Conservation (phyloP, 2,113 vertebrate genomes). For the Caracal caracal region DNA sequence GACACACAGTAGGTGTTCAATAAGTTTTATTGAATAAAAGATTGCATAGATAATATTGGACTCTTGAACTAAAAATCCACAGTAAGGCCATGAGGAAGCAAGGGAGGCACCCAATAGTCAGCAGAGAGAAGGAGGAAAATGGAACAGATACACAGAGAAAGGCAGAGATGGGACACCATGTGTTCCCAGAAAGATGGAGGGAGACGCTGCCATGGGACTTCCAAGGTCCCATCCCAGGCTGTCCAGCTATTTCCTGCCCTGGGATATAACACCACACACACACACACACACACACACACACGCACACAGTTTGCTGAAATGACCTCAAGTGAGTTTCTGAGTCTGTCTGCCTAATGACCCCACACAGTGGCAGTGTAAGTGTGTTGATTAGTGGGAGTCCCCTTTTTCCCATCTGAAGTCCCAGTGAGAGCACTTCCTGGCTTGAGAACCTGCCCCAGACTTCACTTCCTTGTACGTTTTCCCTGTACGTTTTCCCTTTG, state of each 20-base stretch:
- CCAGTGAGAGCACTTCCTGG: not conserved
- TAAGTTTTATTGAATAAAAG: not conserved
- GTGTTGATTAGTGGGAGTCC: rapidly evolving
- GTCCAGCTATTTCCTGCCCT: not conserved
- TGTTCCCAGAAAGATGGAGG: not conserved
- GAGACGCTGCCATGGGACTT: not conserved
- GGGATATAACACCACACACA: too few species aligned
- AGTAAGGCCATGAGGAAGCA: not conserved
- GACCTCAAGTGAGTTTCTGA: not conserved
- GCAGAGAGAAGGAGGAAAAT: not conserved
- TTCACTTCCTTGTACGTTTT: too few species aligned
- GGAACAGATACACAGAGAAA: too few species aligned
- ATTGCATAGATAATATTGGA: not conserved
- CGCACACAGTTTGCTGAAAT: not conserved
- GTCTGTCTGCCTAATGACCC: not conserved
- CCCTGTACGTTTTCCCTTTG: not conserved
- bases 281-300: not conserved
- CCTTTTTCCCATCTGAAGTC: not conserved
- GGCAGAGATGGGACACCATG: not conserved
- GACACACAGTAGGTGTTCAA: not conserved
- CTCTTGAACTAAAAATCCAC: not conserved
- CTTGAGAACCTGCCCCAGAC: not conserved
- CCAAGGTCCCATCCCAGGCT: not conserved
- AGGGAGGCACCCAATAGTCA: not conserved
- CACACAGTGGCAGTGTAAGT: not conserved